Evolutionary conservation across 2,797 vertebrate genomes (phyloP), one percentile per base, ranked within the genome.

Genomic region (Prionace glauca): DNA sequence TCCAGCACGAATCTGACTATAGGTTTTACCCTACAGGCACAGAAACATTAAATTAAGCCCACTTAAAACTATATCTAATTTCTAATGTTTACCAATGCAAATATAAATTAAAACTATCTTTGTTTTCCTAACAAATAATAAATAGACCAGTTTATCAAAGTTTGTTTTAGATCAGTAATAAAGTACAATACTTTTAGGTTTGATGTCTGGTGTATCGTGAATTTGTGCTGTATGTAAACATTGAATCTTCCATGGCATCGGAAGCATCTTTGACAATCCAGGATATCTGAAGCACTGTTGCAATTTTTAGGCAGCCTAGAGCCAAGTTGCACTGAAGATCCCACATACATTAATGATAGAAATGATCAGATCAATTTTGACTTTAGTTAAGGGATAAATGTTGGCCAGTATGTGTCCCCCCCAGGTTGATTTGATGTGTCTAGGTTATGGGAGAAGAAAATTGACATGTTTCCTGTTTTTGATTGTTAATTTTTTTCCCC

Each of bases 81-180:
- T 50, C 45, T 50, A 50, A 50, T 50, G 45, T 50, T 56, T 56
- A 56, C 50, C 50, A 56, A 56, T 5, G 50, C 50, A 56, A 56
- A 56, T 7, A 56, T 56, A 56, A 50, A 56, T 56, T 56, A 56
- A 56, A 56, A 56, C 50, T 56, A 7, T 56, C 50, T 56, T 56
- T 56, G 50, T 56, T 56, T 56, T 56, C 50, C 50, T 56, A 98
- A 97, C 97, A 96, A 98, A 98, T 98, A 97, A 97, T 97, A 97
- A 97, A 97, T 97, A 98, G 97, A 98, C 97, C 98, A 96, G 97
- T 97, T 98, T 97, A 97, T 98, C 97, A 97, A 97, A 98, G 97
- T 98, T 95, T 96, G 97, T 84, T 22, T 84, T 8, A 1, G 32
- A 74, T 74, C 29, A 10, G 72, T 84, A 41, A 84, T 36, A 84